Evolutionary conservation across 2,888 invertebrate genomes (phyloP).

Genomic region (Drosophila nr. perissopoda): DNA sequence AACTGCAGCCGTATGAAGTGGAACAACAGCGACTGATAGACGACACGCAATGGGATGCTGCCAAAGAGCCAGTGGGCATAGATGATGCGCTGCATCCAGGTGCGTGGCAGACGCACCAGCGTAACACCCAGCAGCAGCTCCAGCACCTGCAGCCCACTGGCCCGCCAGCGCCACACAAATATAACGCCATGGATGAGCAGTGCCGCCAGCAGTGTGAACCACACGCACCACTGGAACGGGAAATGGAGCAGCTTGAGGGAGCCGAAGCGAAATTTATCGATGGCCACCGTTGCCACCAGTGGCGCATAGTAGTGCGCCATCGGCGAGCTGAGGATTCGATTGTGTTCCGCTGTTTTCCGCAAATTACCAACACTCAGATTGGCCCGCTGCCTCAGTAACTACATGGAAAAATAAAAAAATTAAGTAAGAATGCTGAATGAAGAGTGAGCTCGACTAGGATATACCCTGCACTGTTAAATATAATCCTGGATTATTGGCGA

Average conservation of each 20-base stretch:
- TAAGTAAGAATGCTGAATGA: background rate
- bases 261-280: constrained; percentile 42
- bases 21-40: constrained; percentile 75
- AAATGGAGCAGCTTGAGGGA: constrained; percentile 52
- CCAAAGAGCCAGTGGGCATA: constrained; percentile 62
- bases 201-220: constrained; percentile 45
- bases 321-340: constrained; percentile 54
- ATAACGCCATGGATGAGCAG: constrained; percentile 43
- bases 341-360: constrained; percentile 47
- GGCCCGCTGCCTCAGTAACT: constrained; percentile 44
- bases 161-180: constrained; percentile 41
- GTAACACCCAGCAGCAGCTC: constrained; percentile 51
- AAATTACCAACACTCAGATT: constrained; percentile 74
- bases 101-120: constrained; percentile 38
- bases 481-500: background rate
- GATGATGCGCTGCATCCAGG: constrained; percentile 57
- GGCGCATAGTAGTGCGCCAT: constrained; percentile 64
- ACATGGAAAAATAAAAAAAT: background rate
- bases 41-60: constrained; percentile 60
- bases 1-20: constrained; percentile 67
- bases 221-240: constrained; percentile 58
- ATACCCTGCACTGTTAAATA: background rate
- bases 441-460: background rate
- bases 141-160: constrained; percentile 43
- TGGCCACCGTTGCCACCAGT: constrained; percentile 56